A percentile compares a stretch with the other conserved stretches of the same genome.
phyloP scores from a whole-genome alignment of 1,140 invertebrate species.

The Mesaphorura yosii region DNA sequence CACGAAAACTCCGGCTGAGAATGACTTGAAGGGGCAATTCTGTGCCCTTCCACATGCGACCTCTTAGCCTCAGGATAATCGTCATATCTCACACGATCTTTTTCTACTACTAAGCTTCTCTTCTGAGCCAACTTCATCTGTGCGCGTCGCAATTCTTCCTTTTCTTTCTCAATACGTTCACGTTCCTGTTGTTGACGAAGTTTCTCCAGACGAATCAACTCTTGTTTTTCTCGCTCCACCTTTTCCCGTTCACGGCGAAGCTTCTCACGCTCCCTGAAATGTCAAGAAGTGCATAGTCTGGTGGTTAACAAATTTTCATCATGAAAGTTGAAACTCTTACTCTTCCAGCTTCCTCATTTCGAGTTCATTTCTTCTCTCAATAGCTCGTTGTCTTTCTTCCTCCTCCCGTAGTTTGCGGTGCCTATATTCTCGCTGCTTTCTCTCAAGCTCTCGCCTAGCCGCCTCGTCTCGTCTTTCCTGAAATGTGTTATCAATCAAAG shows the following conservation, averaged over 20 bases:
- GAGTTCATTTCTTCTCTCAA: conserved; percentile 62
- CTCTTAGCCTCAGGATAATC: background rate
- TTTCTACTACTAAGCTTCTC: conserved; percentile 1
- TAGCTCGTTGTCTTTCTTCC: conserved; percentile 55
- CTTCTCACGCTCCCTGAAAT: conserved; percentile 56
- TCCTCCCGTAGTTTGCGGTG: conserved; percentile 61
- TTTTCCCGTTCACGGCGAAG: conserved; percentile 60
- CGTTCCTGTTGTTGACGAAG: conserved; percentile 67
- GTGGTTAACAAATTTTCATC: background rate
- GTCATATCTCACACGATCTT: background rate
- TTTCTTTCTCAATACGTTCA: conserved; percentile 68
- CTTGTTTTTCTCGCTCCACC: conserved; percentile 65
- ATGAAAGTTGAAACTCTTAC: too few species aligned
- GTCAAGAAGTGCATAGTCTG: conserved; percentile 12
- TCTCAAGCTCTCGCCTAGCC: conserved; percentile 59
- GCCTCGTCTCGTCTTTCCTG: conserved; percentile 66
- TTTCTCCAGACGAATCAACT: conserved; percentile 62
- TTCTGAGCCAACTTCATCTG: conserved; percentile 46
- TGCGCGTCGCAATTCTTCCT: conserved; percentile 64
- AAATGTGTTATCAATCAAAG: conserved; percentile 27
- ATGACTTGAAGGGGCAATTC: background rate
- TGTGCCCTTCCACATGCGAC: background rate
- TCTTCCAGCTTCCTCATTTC: conserved; percentile 63
- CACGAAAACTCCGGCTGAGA: background rate
- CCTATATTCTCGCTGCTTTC: conserved; percentile 55